These are phyloP conservation scores for Vulpes vulpes DNA, from an alignment of 2,113 vertebrate genomes.

Conservation along the genomic window DNA sequence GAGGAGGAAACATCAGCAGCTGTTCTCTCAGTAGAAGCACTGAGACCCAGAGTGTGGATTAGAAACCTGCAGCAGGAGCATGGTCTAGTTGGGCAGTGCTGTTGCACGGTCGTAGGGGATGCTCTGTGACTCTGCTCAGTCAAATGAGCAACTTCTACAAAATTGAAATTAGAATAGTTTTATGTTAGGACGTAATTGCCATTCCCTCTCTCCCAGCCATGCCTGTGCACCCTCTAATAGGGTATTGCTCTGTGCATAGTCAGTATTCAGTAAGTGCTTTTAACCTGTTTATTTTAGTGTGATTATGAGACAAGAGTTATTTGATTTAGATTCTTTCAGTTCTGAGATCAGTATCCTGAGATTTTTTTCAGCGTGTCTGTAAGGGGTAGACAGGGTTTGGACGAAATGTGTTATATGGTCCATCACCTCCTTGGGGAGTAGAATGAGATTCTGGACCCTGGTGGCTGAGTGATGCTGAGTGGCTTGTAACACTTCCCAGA, in stretches of 20 bases:
- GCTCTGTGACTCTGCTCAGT: too few species aligned
- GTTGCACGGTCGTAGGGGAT: not conserved
- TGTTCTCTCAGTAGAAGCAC: not conserved
- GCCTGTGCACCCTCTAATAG: not conserved
- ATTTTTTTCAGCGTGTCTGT: not conserved
- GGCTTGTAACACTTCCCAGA: not conserved
- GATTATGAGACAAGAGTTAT: not conserved
- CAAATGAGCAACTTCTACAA: not conserved
- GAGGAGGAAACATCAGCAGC: not conserved
- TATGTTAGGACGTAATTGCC: not conserved
- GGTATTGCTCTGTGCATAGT: not conserved
- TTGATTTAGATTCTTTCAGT: not conserved
- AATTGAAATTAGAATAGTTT: constrained; percentile 22
- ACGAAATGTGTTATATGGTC: not conserved
- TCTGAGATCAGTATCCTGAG: not conserved
- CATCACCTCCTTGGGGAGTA: not conserved
- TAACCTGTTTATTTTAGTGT: not conserved
- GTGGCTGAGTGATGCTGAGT: not conserved
- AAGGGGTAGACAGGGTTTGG: not conserved
- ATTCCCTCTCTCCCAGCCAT: not conserved
- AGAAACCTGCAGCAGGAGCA: not conserved
- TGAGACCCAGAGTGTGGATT: not conserved
- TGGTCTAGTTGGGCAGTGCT: not conserved
- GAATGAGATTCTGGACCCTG: not conserved
- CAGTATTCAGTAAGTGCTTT: not conserved